Conservation (phyloP, 2,113 vertebrate genomes). For the Rynchops niger region DNA sequence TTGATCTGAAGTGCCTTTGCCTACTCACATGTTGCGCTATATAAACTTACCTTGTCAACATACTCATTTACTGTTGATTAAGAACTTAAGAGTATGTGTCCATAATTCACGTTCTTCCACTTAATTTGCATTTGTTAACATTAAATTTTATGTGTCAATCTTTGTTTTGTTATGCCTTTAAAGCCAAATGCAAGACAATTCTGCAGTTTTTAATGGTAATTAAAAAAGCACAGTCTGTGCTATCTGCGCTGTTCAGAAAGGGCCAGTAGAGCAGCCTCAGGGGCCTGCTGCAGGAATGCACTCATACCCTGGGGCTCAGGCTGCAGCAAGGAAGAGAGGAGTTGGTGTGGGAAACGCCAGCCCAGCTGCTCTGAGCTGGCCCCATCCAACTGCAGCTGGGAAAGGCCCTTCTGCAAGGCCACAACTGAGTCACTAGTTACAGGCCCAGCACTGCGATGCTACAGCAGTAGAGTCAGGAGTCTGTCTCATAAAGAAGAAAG, state of each 20-base stretch:
- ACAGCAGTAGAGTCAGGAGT: neutral
- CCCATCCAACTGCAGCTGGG: neutral
- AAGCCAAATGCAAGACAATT: neutral
- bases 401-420: neutral
- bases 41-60: neutral
- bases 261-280: neutral
- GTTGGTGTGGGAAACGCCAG: neutral
- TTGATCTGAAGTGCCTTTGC: neutral
- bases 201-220: neutral
- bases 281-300: neutral
- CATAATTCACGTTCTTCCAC: neutral
- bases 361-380: constrained; percentile 19
- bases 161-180: neutral
- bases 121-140: neutral
- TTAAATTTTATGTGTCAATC: neutral
- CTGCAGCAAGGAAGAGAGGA: neutral
- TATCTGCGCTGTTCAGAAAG: neutral
- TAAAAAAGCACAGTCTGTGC: neutral
- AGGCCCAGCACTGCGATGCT: neutral
- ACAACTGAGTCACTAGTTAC: neutral
- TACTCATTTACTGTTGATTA: neutral
- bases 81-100: neutral
- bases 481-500: neutral
- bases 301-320: neutral
- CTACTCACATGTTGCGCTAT: neutral